Base-by-base conservation (phyloP, 2,888 invertebrate genomes). In the Cheilosia vernalis region DNA sequence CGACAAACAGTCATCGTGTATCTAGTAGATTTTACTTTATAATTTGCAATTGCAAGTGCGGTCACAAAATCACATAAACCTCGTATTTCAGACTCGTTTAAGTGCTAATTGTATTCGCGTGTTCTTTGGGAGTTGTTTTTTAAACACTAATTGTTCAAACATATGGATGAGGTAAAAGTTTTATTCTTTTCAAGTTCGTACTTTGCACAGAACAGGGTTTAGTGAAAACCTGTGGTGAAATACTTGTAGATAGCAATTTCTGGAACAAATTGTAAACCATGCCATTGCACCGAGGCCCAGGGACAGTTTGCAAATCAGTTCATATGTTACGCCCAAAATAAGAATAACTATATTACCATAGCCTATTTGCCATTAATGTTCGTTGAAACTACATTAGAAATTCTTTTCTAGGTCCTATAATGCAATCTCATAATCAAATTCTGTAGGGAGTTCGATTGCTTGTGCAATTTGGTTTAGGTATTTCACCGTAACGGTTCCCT, bases 111-210 rank as follows among this genome's bases (percentile, higher is more conserved):
- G 17, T 10, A 7, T 17, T 58, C 33, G 17, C 5, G 24, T 6
- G 40, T 21, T 44, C 1, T 44, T 5, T 44, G 7, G 2, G 6
- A 44, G 17, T 44, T n/a, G 5, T n/a, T 17, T 17, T 6, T 47
- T 6, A n/a, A 17, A 2, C 19, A 17, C 33, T 21, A 30, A 30
- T n/a, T 49, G 19, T 44, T 9, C 1, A 27, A 17, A 27, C 4
- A n/a, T n/a, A 17, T 61, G 44, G 44, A n/a, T 24, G 24, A 30
- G 60, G 44, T 61, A 44, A 61, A 44, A 17, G 37, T 27, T 27
- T 17, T 47, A 0, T 60, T n/a, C 15, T 0, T 21, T 40, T 60
- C 15, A 4, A 15, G 15, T 42, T 40, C 15, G 24, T 13, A 15
- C 2, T 19, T 40, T 58, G 42, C 17, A 24, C n/a, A 27, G 15